Base-by-base conservation (phyloP, 1,140 invertebrate species). In the Rhynchophorus ferrugineus region DNA sequence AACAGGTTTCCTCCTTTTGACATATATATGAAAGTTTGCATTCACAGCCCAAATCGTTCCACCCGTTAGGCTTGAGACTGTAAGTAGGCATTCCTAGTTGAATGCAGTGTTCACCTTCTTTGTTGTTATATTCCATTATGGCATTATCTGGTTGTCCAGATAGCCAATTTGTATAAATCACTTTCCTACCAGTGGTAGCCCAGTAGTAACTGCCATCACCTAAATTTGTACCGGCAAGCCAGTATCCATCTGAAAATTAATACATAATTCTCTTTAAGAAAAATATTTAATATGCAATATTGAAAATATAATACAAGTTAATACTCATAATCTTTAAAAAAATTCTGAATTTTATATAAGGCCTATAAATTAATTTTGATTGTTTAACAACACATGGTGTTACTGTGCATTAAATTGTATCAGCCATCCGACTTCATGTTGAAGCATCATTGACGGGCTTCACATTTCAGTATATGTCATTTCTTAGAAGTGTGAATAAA, bases 31-130 rank as follows among this genome's bases (percentile, higher is more conserved):
- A 18, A 9, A 48, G 13, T 34, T 36, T 41, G 3, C 9, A 19
- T 17, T 19, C 11, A 17, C 52, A 54, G 13, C 8, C n/a, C n/a
- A 54, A 35, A 14, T 54, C 45, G 38, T 54, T 54, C 52, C 52
- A 54, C 7, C 44, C 52, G 3, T 7, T 2, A 1, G 17, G 1
- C 22, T 20, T 11, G 18, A 29, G 22, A 44, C 19, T 44, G 3
- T 21, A 16, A n/a, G 34, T 46, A n/a, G 37, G 29, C 21, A 54
- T 24, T 11, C 37, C 52, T 20, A 17, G 48, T 43, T 47, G 44
- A 14, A 54, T 36, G 19, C 52, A 54, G 24, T 54, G 19, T 43
- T 54, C 52, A 2, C 52, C 37, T 36, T 22, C 18, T 7, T 19
- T 11, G 5, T 33, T 18, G 16, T 38, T 45, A n/a, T 36, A 16